A percentile compares a stretch with the other conserved stretches of the same genome.
phyloP scores from a whole-genome alignment of 2,888 invertebrate genomes.

The Griposia aprilina region DNA sequence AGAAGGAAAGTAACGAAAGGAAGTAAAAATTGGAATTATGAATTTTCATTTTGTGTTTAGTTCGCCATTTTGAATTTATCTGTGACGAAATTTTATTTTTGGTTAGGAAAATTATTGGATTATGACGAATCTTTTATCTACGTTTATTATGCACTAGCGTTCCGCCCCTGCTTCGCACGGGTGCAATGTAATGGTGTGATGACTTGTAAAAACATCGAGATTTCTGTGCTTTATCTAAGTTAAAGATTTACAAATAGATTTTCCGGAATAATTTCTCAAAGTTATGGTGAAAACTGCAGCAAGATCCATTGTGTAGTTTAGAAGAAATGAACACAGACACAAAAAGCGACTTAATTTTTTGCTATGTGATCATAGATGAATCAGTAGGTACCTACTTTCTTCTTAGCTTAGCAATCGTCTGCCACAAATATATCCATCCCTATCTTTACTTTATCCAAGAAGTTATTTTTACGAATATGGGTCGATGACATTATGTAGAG shows the following conservation, averaged over 20 bases:
- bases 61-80: background rate
- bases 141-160: background rate
- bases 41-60: background rate
- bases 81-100: background rate
- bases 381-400: background rate
- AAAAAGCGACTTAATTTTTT: background rate
- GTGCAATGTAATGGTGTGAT: background rate
- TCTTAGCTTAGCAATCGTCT: background rate
- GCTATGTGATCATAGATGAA: too few relatives aligned
- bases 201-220: background rate
- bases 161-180: too few relatives aligned
- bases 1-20: background rate
- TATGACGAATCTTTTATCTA: background rate
- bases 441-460: background rate
- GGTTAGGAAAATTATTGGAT: background rate
- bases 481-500: background rate
- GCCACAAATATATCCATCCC: slow-evolving; percentile 15
- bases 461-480: slow-evolving; percentile 11
- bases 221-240: background rate
- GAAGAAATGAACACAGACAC: background rate
- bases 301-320: background rate
- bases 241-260: background rate
- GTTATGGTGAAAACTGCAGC: background rate
- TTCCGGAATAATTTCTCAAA: background rate
- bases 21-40: background rate